Evolutionary conservation across 2,888 invertebrate species (phyloP), one percentile per base, ranked within the genome.

Genomic region (Drosophila atroscutellata): DNA sequence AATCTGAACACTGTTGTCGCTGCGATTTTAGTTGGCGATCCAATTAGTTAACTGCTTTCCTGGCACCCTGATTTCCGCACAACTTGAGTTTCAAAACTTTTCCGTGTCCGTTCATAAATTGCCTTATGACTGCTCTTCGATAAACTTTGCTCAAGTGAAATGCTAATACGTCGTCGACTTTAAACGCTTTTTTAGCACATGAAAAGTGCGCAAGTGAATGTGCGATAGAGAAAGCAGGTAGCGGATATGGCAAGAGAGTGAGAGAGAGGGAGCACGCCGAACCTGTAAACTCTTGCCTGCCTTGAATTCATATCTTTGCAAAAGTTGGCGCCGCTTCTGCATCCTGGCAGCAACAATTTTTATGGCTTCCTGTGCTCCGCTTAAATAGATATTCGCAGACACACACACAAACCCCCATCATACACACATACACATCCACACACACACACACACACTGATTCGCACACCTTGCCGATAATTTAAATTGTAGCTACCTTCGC

Each of bases 101-200:
- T 47, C 72, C 76, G 68, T 79, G 81, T 83, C 75, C 80, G 86
- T 75, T 81, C 78, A 77, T 75, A 88, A 88, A 88, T 88, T 86
- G 83, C 75, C 73, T 80, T 83, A 77, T 86, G 88, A 86, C 83
- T 87, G 85, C 77, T 72, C 66, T 73, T 81, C 83, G 72, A 86
- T 81, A 77, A 83, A 76, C 70, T 85, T 80, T 74, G 54, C 82
- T 60, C 67, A 70, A 72, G 67, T 74, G 66, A 70, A 73, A 83
- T 83, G 81, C 86, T 75, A 86, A 83, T 77, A 77, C 67, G 70
- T 67, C 54, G 77, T 59, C 57, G 59, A 59, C 64, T 72, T 82
- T 84, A 81, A 85, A 69, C 58, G 79, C 50, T 66, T 72, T 72
- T 77, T 34, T 20, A 45, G 20, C 59, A 45, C 34, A 36, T n/a